Conservation (phyloP, 2,113 vertebrate species). For the Sarotherodon lohbergeri region DNA sequence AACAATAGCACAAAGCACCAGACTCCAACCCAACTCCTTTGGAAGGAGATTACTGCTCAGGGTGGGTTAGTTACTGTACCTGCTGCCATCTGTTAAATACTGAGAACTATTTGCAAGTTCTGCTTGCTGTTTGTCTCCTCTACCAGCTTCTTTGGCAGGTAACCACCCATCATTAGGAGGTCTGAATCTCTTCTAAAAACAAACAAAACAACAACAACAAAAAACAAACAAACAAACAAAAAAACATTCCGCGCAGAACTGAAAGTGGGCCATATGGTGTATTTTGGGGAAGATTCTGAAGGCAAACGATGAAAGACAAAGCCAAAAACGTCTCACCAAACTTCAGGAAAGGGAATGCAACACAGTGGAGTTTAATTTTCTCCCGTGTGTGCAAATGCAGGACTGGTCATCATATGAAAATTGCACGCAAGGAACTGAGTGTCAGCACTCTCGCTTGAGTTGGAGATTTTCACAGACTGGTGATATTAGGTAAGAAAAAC, state of each 20-base stretch:
- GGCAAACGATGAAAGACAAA: background rate
- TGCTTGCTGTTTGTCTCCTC: background rate
- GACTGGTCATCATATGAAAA: background rate
- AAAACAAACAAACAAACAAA: background rate
- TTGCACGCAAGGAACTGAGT: background rate
- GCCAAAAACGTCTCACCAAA: background rate
- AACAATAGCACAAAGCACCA: background rate
- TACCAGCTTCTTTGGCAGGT: constrained; percentile 9
- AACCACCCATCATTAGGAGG: background rate
- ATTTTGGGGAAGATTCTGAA: background rate
- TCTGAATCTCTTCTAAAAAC: background rate
- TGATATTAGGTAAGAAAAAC: background rate
- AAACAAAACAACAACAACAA: background rate
- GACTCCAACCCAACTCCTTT: constrained; percentile 5
- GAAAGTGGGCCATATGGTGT: constrained; percentile 19
- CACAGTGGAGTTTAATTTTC: background rate
- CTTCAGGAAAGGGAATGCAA: background rate
- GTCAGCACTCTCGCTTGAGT: background rate
- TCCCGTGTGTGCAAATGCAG: background rate
- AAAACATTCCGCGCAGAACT: background rate
- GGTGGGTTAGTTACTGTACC: constrained; percentile 1
- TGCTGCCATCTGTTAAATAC: constrained; percentile 42
- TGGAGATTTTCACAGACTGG: background rate
- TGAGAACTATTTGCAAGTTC: background rate
- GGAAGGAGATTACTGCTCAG: background rate